A percentile compares a stretch with the other conserved stretches of the same genome.
Conservation (phyloP, 2,888 invertebrate genomes). For the Macropis europaea region DNA sequence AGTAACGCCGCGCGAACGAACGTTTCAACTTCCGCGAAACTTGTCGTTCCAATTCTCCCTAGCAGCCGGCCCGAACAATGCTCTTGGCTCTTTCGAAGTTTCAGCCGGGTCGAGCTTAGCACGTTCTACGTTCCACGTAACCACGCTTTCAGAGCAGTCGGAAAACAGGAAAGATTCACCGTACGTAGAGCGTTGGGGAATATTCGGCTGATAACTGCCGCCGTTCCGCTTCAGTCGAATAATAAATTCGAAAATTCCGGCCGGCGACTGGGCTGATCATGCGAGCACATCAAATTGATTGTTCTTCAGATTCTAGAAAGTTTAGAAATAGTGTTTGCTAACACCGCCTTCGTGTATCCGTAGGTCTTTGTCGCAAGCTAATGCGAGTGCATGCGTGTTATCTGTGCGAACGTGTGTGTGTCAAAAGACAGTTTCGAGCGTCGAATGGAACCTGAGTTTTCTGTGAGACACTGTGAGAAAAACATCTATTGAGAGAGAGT, state of each 20-base stretch:
- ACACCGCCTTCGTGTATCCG: no score
- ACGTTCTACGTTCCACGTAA: neutral
- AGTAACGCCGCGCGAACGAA: conserved; percentile 38
- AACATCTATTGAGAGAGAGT: no score
- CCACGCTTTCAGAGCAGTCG: neutral
- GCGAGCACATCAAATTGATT: no score
- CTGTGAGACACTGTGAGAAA: no score
- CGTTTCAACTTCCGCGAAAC: conserved; percentile 40
- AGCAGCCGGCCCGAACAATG: conserved; percentile 32
- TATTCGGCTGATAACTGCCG: neutral
- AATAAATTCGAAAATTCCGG: no score
- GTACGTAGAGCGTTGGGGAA: neutral
- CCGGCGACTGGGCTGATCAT: no score
- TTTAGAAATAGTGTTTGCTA: no score
- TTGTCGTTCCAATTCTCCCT: conserved; percentile 31
- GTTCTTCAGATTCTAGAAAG: no score
- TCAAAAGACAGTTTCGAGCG: no score
- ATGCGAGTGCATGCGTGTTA: neutral
- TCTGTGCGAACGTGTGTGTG: neutral
- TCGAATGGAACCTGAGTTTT: no score
- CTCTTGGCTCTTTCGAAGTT: conserved; percentile 25
- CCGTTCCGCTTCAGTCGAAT: no score
- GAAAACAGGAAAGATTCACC: neutral
- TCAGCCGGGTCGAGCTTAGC: conserved; percentile 17
- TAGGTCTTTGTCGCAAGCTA: no score